Base-by-base conservation (phyloP, 2,797 vertebrate species). In the Schizothorax lantsangensis region DNA sequence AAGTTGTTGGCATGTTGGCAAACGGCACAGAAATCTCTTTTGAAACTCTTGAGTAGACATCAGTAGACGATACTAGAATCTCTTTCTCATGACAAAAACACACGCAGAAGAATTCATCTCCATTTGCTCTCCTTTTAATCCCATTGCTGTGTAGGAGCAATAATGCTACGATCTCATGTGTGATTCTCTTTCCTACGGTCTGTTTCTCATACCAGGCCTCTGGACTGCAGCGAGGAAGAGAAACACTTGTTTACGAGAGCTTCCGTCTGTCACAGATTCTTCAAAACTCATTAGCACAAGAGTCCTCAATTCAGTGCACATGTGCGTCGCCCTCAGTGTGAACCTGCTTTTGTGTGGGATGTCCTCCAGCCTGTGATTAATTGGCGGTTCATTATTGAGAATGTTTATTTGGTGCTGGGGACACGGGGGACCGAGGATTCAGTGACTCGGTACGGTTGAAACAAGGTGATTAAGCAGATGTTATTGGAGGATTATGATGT, bases 321-420 rank as follows among this genome's bases (percentile, higher is more conserved):
- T 66, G 43, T 73, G 62, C 45, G 52, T 71, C n/a, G 30, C 21
- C 81, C 62, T 86, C 26, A 45, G n/a, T n/a, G 30, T 86, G 82
- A 86, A 81, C 43, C 45, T 47, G n/a, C 47, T 69, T 54, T 84
- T 84, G 45, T 78, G 57, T 79, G 69, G 40, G 77, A 84, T 82
- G 68, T 79, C 81, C 81, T 81, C 78, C 59, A 79, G 80, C 84
- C 75, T 84, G 57, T 62, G 84, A 82, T 84, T 87, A 89, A 88
- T 82, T 88, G 79, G 78, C 33, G 40, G 72, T 72, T 88, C 66
- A 79, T 79, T 87, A 57, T 54, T 71, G 49, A 74, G 79, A 62
- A 59, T 80, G 83, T 84, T 88, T 86, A 69, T 81, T 86, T 54
- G n/a, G 57, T 82, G 45, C 66, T 72, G 54, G 54, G 75, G 84